phyloP scores from a whole-genome alignment of 2,113 vertebrate genomes.

The Numida meleagris region DNA sequence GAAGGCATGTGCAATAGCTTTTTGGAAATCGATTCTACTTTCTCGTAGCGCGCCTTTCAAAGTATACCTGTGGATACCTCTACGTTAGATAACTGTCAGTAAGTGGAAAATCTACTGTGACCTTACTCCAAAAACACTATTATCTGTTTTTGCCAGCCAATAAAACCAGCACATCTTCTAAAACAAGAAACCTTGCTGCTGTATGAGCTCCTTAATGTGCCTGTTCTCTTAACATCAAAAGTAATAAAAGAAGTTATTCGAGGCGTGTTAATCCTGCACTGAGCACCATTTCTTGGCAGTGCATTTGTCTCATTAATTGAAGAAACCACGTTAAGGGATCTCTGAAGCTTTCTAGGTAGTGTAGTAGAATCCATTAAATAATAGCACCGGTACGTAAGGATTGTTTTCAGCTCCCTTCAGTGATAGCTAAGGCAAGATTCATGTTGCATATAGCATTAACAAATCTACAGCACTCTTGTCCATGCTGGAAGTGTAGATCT shows the following conservation, averaged over 20 bases:
- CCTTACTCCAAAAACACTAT: not conserved
- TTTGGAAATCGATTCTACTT: not conserved
- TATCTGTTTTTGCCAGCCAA: not conserved
- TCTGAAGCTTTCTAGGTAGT: not conserved
- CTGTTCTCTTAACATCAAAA: not conserved
- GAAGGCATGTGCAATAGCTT: not conserved
- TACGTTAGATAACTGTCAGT: not conserved
- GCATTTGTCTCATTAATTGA: not conserved
- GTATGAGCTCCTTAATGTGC: not conserved
- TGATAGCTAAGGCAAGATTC: not conserved
- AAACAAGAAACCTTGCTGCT: not conserved
- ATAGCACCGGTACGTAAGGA: not conserved
- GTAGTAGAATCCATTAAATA: not conserved
- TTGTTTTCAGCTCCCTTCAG: not conserved
- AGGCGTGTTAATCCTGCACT: not conserved
- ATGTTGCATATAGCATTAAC: not conserved
- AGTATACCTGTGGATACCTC: not conserved
- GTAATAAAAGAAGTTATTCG: not conserved
- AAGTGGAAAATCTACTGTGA: not conserved
- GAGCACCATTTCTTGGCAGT: not conserved
- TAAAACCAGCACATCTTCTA: not conserved
- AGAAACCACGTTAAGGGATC: not conserved
- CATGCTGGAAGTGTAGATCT: not conserved
- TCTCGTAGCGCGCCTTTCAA: not conserved
- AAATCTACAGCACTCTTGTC: not conserved